Evolutionary conservation across 2,888 invertebrate species (phyloP).

Genomic region (Trachelus stipa): DNA sequence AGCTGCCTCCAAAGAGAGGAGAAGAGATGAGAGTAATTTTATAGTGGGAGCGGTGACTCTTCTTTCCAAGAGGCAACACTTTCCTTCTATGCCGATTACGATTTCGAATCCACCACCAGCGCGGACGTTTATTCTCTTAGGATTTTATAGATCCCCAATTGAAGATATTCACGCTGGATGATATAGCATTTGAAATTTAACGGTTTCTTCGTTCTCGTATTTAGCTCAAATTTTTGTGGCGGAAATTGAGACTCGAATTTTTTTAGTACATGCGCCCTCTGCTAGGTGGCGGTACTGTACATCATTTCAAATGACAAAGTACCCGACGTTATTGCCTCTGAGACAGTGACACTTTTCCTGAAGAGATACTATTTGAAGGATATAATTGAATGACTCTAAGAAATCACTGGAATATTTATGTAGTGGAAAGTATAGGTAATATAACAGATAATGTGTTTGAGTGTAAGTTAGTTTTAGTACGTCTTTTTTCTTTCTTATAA

Average conservation of each 20-base stretch:
- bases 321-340: not conserved
- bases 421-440: not conserved
- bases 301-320: not conserved
- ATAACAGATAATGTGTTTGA: not conserved
- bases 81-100: conserved; percentile 30
- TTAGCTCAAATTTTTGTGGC: not conserved
- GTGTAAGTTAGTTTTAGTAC: not conserved
- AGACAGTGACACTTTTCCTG: not conserved
- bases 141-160: not conserved
- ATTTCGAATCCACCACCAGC: conserved; percentile 12
- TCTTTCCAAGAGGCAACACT: conserved; percentile 25
- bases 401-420: not conserved
- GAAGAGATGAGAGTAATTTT: not conserved
- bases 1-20: not conserved
- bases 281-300: not conserved
- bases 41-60: conserved; percentile 4
- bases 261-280: not conserved
- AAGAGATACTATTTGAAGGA: not conserved
- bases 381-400: not conserved
- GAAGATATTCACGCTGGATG: not conserved
- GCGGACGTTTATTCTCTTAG: not conserved
- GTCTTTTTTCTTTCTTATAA: not conserved
- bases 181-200: not conserved
- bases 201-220: not conserved
- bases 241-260: not conserved